Conservation (phyloP, 2,888 invertebrate species). For the Pachliopta kotzebuea region DNA sequence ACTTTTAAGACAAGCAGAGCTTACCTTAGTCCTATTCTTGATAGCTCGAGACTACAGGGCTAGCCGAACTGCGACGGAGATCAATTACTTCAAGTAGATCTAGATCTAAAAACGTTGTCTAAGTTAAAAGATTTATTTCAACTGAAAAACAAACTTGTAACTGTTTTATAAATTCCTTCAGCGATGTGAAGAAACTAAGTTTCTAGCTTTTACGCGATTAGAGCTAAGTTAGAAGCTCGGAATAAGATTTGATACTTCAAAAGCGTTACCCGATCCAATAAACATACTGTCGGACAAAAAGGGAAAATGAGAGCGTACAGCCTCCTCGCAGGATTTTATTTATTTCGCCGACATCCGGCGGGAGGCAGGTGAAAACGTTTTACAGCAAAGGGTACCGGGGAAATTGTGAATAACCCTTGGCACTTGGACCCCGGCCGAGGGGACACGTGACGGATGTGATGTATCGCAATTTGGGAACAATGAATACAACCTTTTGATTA, state of each 20-base stretch:
- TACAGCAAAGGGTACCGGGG: constrained; percentile 1
- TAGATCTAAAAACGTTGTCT: no score
- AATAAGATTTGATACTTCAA: constrained; percentile 17
- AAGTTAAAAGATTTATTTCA: no score
- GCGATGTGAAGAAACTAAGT: neutral
- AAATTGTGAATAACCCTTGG: constrained; percentile 21
- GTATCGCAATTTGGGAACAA: no score
- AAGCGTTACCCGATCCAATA: constrained; percentile 22
- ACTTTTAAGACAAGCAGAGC: no score
- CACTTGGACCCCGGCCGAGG: neutral
- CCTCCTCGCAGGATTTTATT: constrained; percentile 13
- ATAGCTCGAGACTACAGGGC: no score
- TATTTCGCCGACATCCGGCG: constrained; percentile 7
- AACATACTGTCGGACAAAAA: constrained; percentile 3
- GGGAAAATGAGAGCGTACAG: constrained; percentile 6
- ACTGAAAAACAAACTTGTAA: no score
- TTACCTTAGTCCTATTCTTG: no score
- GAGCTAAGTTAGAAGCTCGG: constrained; percentile 5
- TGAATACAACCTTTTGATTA: no score
- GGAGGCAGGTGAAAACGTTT: constrained; percentile 15
- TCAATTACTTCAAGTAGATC: no score
- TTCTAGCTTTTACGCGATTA: constrained; percentile 10
- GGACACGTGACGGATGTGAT: constrained; percentile 2
- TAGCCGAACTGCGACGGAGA: no score
- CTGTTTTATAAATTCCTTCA: no score